Base-by-base conservation (phyloP, 2,888 invertebrate species). In the Hirtodrosophila confusa region DNA sequence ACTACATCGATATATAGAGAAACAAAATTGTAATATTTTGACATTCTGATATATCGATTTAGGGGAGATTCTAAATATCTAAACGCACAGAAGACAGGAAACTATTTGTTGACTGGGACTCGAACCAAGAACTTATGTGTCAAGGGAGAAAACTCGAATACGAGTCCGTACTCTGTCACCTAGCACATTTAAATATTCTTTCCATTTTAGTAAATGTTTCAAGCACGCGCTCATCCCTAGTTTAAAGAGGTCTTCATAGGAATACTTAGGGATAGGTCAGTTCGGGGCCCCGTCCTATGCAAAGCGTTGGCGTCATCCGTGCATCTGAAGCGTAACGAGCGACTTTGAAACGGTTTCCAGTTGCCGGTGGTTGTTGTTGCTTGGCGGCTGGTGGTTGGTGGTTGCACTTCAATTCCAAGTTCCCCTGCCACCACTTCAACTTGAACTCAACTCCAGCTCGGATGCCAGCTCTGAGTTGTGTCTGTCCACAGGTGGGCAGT, bases 251-350 rank as follows among this genome's bases (percentile, higher is more conserved):
- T 9, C 23, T 33, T 27, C 8, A 49, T 64, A 10, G 51, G 50
- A 33, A 68, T 60, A 50, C 69, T 65, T 60, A 65, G 83, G 77
- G 69, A 57, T 75, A 82, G 80, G 80, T 82, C 85, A 84, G 80
- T 75, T 65, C 56, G 57, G 60, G 43, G 56, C 58, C 43, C 8
- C 41, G 53, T 45, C 61, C 54, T 71, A 86, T 86, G 82, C 84
- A 83, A 86, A 78, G 76, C 80, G 74, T 74, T 72, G 77, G 71
- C 50, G 71, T 58, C 57, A 55, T 29, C 45, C 62, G 60, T 66
- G 75, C 68, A 76, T 70, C 69, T 79, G 69, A 80, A 83, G 85
- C 88, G 86, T 71, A 77, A 82, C 88, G 80, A 64, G 78, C 70
- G 82, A 69, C 86, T 83, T 70, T 71, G 57, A 69, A 69, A 68